Conservation (phyloP, 2,797 vertebrate genomes). For the Sebastes reedi region DNA sequence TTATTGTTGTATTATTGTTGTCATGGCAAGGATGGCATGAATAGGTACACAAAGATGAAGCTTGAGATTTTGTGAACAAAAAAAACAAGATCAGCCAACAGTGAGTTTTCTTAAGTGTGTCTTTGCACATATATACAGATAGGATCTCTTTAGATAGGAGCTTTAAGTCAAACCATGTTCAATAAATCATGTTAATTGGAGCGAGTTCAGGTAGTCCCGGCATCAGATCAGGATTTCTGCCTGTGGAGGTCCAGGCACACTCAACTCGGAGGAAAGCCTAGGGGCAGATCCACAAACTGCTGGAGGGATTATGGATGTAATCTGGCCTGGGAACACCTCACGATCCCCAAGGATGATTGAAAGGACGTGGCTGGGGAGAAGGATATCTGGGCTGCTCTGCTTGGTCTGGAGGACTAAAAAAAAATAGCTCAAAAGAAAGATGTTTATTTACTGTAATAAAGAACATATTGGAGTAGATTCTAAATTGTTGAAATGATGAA, state of each 20-base stretch:
- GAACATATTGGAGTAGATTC: neutral
- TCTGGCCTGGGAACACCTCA: neutral
- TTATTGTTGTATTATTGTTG: neutral
- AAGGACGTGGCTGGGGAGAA: neutral
- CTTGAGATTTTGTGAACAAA: neutral
- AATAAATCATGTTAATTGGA: neutral
- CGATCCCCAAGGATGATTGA: neutral
- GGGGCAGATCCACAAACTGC: neutral
- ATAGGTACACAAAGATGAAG: neutral
- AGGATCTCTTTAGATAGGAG: neutral
- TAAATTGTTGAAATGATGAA: neutral
- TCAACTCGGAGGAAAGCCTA: neutral
- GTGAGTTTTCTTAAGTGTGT: neutral
- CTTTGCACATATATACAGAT: neutral
- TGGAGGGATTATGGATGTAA: constrained; percentile 14
- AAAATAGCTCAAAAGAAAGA: neutral
- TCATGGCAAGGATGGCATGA: neutral
- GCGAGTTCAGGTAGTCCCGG: neutral
- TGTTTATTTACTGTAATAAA: neutral
- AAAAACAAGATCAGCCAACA: no score
- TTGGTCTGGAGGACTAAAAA: neutral
- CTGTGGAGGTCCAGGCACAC: neutral
- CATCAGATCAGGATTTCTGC: neutral
- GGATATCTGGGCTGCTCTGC: neutral
- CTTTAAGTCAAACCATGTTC: neutral